A percentile compares a stretch with the other conserved stretches of the same genome.
Evolutionary conservation across 2,888 invertebrate species (phyloP).

Genomic region (Cyrtodaria siliqua): DNA sequence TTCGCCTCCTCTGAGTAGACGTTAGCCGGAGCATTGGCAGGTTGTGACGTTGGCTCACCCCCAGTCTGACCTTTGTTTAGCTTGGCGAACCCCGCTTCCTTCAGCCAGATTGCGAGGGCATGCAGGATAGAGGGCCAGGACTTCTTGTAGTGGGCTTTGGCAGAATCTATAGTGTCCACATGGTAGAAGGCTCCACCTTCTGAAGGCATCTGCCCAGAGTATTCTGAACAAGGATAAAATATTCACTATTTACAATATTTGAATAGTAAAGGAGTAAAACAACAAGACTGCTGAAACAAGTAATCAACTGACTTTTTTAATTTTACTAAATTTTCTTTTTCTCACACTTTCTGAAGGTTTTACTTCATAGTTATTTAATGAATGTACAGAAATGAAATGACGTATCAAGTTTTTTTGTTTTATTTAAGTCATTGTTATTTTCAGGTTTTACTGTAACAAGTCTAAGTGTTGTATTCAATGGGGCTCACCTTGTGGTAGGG

Average conservation of each 20-base stretch:
- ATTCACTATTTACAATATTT: no score
- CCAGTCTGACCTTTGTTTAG: conserved; percentile 62
- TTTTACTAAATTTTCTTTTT: no score
- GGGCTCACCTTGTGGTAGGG: conserved; percentile 90
- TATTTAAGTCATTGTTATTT: no score
- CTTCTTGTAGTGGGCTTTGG: conserved; percentile 95
- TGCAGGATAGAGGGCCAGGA: conserved; percentile 98
- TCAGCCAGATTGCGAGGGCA: conserved; percentile 96
- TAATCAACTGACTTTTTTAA: no score
- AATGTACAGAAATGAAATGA: no score
- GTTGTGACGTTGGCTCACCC: conserved; percentile 50
- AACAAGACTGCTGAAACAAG: no score
- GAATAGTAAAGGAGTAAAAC: no score
- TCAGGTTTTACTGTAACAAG: no score
- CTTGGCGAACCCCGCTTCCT: conserved; percentile 88
- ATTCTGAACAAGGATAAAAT: conserved; percentile 88
- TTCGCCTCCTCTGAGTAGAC: conserved; percentile 88
- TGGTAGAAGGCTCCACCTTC: conserved; percentile 98
- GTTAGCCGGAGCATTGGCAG: conserved; percentile 83
- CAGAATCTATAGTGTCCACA: conserved; percentile 97
- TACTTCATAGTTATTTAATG: no score
- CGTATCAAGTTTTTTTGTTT: no score
- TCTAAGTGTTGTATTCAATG: background rate
- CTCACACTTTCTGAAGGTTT: no score
- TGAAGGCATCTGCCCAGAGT: conserved; percentile 93